These are phyloP conservation scores for Beroe ovata DNA, from an alignment of 37 sponge, comb jelly and placozoan species.

Conservation along the genomic window DNA sequence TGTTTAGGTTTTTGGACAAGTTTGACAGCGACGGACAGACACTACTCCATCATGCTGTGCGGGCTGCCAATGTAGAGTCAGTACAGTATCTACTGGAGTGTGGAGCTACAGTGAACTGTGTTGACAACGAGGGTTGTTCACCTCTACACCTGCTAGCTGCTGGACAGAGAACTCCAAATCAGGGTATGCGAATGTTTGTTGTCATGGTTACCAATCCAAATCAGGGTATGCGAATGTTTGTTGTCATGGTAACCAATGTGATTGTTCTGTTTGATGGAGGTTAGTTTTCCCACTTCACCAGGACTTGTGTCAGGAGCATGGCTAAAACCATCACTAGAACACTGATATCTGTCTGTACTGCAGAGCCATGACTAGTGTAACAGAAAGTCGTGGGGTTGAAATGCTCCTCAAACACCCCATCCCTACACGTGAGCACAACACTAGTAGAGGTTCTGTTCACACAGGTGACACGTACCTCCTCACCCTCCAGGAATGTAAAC, in stretches of 20 bases:
- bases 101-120: conserved; percentile 1
- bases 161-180: conserved; percentile 13
- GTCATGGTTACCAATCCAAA: too few relatives aligned
- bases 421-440: background rate
- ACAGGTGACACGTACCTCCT: background rate
- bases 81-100: conserved; percentile 38
- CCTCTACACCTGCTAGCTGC: conserved; percentile 17
- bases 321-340: too few relatives aligned
- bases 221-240: too few relatives aligned
- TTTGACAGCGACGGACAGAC: conserved; percentile 26
- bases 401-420: background rate
- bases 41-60: conserved; percentile 51
- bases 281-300: too few relatives aligned
- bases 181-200: too few relatives aligned
- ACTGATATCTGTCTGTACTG: too few relatives aligned
- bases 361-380: background rate
- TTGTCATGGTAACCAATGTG: too few relatives aligned
- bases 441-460: background rate
- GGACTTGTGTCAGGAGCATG: too few relatives aligned
- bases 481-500: background rate
- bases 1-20: conserved; percentile 10
- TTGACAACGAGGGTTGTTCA: conserved; percentile 33
- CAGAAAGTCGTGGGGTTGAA: background rate
- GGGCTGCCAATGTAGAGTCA: background rate
- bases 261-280: too few relatives aligned